Evolutionary conservation across 2,888 invertebrate genomes (phyloP), one percentile per base, ranked within the genome.

Genomic region (Dicyrtomina minuta): DNA sequence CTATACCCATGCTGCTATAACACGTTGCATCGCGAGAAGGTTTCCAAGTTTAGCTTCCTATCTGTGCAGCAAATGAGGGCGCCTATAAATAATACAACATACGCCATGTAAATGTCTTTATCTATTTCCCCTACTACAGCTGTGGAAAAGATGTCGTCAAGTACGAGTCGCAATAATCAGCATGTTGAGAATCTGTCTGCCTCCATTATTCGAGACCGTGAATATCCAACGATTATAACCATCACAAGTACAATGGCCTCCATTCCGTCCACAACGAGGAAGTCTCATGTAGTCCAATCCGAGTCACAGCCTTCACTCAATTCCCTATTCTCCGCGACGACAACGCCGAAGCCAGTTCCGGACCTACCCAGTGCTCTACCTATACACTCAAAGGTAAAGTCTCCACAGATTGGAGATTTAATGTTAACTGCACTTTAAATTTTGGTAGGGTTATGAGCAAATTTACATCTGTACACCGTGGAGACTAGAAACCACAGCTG

Each of bases 351-450:
- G 59, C 76, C 77, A 2, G 68, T 74, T 64, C 78, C 73, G 27
- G 79, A 79, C 68, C 68, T 79, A 46, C 79, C 79, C 46, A 74
- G 76, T 66, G 77, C 79, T 41, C 72, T 79, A 59, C 79, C 79
- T 17, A 79, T 79, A 68, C 77, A 76, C 62, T 79, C 79, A 49
- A 79, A 77, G 75, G 79, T 78, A 69, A 55, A 26, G 53, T 51
- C 22, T 33, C 33, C 33, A 33, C n/a, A n/a, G n/a, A n/a, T n/a
- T n/a, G n/a, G n/a, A n/a, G 33, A 59, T 33, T 33, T 33, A 33
- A 33, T 8, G 8, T 8, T 33, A 33, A 33, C 33, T 33, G 33
- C 33, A 33, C 33, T 33, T 33, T 33, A 33, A 33, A 33, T 3
- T 8, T 8, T 33, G 3, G 8, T n/a, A 33, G 4, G 33, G 33